phyloP scores from a whole-genome alignment of 2,888 invertebrate species.

The Euproctis similis region DNA sequence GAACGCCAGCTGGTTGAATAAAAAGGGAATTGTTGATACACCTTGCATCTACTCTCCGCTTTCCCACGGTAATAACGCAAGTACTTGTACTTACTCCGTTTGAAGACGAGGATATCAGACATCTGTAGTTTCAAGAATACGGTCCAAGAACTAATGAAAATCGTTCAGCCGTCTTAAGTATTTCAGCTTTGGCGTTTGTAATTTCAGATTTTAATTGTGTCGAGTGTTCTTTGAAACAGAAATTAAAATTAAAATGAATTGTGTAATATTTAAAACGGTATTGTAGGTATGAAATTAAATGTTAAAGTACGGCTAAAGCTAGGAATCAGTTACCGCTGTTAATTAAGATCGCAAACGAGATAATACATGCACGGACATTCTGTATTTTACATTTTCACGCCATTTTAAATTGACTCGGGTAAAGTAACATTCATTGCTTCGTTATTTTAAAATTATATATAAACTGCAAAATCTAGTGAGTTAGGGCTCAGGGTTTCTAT shows the following conservation, averaged over 20 bases:
- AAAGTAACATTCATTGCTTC: no score
- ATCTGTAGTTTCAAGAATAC: slow-evolving; percentile 25
- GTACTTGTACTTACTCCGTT: slow-evolving; percentile 25
- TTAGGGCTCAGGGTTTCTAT: no score
- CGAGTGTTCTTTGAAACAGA: slow-evolving; percentile 13
- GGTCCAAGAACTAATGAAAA: slow-evolving; percentile 32
- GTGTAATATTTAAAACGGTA: slow-evolving; percentile 21
- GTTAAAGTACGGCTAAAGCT: slow-evolving; percentile 5
- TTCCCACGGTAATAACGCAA: slow-evolving; percentile 43
- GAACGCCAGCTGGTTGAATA: slow-evolving; percentile 21
- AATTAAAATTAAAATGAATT: slow-evolving; percentile 16
- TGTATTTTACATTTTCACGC: no score
- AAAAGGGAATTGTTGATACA: slow-evolving; percentile 52
- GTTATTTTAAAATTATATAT: no score
- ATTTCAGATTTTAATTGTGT: slow-evolving; percentile 23
- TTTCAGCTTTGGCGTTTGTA: slow-evolving; percentile 26
- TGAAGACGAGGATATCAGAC: slow-evolving; percentile 11
- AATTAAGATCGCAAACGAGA: slow-evolving; percentile 3
- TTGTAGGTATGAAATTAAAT: slow-evolving; percentile 7
- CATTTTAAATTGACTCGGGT: no score
- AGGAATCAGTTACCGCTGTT: slow-evolving; percentile 2
- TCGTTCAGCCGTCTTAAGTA: slow-evolving; percentile 25
- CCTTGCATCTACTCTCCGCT: slow-evolving; percentile 33
- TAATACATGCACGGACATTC: slow-evolving; percentile 2
- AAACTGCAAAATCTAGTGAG: no score